Conservation (phyloP, 2,797 vertebrate genomes). For the Neoniphon sammara region DNA sequence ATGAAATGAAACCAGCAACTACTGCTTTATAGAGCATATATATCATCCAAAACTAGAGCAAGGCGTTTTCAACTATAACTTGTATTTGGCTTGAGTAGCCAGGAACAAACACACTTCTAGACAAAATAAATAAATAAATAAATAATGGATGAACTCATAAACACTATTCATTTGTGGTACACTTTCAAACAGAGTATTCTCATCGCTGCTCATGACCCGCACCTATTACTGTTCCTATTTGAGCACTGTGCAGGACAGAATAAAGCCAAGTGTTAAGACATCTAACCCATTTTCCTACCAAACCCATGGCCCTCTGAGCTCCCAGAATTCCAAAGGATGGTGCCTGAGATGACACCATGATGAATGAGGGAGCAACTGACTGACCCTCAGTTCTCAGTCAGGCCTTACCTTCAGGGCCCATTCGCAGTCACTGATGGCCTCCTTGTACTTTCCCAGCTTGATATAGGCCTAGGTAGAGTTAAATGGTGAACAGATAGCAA, state of each 20-base stretch:
- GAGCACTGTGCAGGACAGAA: slow-evolving; percentile 6
- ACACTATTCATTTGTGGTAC: not conserved
- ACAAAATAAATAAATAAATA: too few species aligned
- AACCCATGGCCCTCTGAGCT: slow-evolving; percentile 28
- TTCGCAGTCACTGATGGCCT: slow-evolving; percentile 91
- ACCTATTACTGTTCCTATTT: slow-evolving; percentile 9
- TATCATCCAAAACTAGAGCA: slow-evolving; percentile 7
- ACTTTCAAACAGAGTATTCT: slow-evolving; percentile 6
- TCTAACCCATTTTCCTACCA: slow-evolving; percentile 2
- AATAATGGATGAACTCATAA: slow-evolving; percentile 1
- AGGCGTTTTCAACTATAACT: slow-evolving; percentile 4
- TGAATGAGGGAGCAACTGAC: slow-evolving; percentile 47
- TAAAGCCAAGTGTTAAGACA: not conserved
- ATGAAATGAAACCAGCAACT: not conserved
- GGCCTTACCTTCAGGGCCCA: slow-evolving; percentile 93
- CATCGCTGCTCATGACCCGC: slow-evolving; percentile 3
- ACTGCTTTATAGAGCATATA: not conserved
- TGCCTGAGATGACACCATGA: slow-evolving; percentile 46
- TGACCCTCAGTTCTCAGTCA: slow-evolving; percentile 30
- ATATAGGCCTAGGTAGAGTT: slow-evolving; percentile 85
- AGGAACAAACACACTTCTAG: slow-evolving; percentile 10
- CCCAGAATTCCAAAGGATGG: slow-evolving; percentile 16
- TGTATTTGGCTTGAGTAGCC: slow-evolving; percentile 4
- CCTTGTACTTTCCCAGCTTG: slow-evolving; percentile 86
- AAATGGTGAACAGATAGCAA: slow-evolving; percentile 29